These are phyloP conservation scores for Petroica traversi DNA, from an alignment of 2,113 vertebrate genomes.

Conservation along the genomic window DNA sequence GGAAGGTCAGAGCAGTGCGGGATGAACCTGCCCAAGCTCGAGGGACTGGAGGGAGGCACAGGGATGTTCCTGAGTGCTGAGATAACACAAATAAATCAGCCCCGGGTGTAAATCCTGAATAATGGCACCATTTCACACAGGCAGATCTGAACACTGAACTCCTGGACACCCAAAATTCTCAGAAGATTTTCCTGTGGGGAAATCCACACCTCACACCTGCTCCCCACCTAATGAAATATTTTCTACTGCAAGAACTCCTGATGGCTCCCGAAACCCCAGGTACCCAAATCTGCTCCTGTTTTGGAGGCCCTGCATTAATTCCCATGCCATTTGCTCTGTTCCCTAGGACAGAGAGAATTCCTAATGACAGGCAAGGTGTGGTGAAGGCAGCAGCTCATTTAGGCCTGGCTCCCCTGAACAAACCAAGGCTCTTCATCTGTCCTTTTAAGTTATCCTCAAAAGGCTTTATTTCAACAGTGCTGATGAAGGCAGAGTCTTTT, in stretches of 20 bases:
- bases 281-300: not conserved
- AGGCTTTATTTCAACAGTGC: slow-evolving; percentile 42
- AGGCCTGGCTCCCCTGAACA: slow-evolving; percentile 30
- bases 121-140: rapidly evolving
- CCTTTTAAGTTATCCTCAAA: slow-evolving; percentile 65
- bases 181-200: rapidly evolving
- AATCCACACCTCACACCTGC: not conserved
- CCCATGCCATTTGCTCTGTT: not conserved
- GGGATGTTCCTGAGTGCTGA: not conserved
- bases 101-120: rapidly evolving
- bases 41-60: not conserved
- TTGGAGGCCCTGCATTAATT: not conserved
- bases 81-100: rapidly evolving
- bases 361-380: slow-evolving; percentile 25
- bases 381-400: slow-evolving; percentile 46
- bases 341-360: slow-evolving; percentile 32
- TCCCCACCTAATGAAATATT: not conserved
- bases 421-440: slow-evolving; percentile 49
- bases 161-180: not conserved
- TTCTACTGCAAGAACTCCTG: no score
- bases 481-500: slow-evolving; percentile 31
- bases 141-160: not conserved
- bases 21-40: not conserved
- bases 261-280: not conserved
- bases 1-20: rapidly evolving